Evolutionary conservation across 2,113 vertebrate species (phyloP).

Genomic region (Cyanoderma ruficeps): DNA sequence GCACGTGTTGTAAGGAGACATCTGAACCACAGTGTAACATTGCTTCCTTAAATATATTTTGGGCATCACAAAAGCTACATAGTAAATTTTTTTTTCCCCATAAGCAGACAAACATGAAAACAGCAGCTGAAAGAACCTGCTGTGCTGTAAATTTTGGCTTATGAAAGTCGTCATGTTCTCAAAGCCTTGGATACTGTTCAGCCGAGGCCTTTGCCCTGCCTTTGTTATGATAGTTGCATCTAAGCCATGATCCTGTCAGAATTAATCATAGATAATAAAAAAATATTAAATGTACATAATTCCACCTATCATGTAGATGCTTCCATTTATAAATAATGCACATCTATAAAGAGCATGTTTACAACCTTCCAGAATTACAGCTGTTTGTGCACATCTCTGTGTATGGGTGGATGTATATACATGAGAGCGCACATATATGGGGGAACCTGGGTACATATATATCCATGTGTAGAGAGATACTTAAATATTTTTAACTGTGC

Average conservation of each 20-base stretch:
- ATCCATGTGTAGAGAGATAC: neutral
- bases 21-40: neutral
- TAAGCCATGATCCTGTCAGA: slow-evolving; percentile 1
- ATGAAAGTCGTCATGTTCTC: neutral
- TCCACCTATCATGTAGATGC: neutral
- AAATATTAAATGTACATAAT: slow-evolving; percentile 36
- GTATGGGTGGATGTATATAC: neutral
- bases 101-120: neutral
- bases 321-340: slow-evolving; percentile 48
- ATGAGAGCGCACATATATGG: neutral
- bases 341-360: neutral
- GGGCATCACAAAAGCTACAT: neutral
- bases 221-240: neutral
- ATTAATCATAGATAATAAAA: slow-evolving; percentile 8
- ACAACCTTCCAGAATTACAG: neutral
- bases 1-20: neutral
- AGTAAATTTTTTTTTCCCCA: neutral
- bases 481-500: neutral
- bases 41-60: neutral
- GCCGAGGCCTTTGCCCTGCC: neutral
- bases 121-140: neutral
- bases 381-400: neutral
- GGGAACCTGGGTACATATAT: neutral
- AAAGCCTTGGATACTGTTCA: neutral
- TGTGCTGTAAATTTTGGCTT: neutral